Percentiles rank a stretch among this genome's conserved stretches.
These are phyloP conservation scores for Chymomyza amoena DNA, from an alignment of 2,888 invertebrate genomes.

Conservation along the genomic window DNA sequence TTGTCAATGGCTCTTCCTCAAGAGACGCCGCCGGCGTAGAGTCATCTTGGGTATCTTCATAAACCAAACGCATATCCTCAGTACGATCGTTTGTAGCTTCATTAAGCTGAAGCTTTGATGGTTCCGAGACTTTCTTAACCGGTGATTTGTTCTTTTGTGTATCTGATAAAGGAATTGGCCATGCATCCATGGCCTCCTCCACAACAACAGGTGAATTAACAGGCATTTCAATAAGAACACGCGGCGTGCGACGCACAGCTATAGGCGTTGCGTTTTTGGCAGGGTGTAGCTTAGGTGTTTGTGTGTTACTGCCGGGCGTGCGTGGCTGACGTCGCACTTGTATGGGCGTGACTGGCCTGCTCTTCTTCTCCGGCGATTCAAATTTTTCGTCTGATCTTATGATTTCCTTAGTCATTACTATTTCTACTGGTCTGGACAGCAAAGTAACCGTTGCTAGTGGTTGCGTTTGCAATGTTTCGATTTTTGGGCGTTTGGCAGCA, in stretches of 20 bases:
- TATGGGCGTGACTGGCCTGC: slow-evolving; percentile 76
- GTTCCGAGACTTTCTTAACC: not conserved
- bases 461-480: slow-evolving; percentile 6
- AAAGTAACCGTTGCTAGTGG: slow-evolving; percentile 22
- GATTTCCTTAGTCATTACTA: slow-evolving; percentile 73
- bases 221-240: slow-evolving; percentile 51
- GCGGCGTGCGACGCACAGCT: slow-evolving; percentile 76
- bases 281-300: slow-evolving; percentile 40
- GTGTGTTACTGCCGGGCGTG: slow-evolving; percentile 49
- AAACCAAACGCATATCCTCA: slow-evolving; percentile 82
- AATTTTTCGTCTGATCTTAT: slow-evolving; percentile 77
- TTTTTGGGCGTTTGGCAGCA: slow-evolving; percentile 26
- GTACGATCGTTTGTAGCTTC: slow-evolving; percentile 72
- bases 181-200: slow-evolving; percentile 76
- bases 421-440: slow-evolving; percentile 50
- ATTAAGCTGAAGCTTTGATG: slow-evolving; percentile 18
- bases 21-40: not conserved
- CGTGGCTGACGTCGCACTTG: slow-evolving; percentile 76
- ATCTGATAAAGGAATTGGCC: slow-evolving; percentile 53
- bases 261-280: slow-evolving; percentile 71
- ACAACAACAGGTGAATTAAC: slow-evolving; percentile 54
- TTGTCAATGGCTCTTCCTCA: slow-evolving; percentile 7
- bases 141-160: slow-evolving; percentile 10
- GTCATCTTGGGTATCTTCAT: slow-evolving; percentile 80
- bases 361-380: slow-evolving; percentile 75